Conservation (phyloP, 1,140 invertebrate species). For the Monomorium pharaonis region DNA sequence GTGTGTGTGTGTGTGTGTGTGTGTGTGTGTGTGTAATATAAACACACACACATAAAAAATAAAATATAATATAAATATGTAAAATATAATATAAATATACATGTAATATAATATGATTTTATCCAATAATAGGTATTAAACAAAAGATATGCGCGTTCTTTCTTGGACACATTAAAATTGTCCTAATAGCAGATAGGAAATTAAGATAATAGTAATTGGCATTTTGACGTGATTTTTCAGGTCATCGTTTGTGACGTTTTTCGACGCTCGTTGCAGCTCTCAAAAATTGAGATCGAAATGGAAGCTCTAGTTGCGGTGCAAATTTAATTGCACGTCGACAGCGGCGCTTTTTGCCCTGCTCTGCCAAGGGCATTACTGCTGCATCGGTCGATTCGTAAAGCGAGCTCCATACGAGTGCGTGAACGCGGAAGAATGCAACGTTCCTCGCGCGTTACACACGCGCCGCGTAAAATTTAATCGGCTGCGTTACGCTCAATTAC, state of each 20-base stretch:
- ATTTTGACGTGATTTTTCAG: not conserved
- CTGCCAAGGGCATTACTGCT: not conserved
- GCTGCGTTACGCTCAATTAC: slow-evolving; percentile 67
- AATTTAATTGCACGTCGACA: slow-evolving; percentile 28
- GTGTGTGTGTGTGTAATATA: too few species aligned
- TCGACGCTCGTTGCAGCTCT: not conserved
- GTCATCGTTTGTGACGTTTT: not conserved
- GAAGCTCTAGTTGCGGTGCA: not conserved
- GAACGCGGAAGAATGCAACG: not conserved
- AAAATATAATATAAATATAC: too few species aligned
- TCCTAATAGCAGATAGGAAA: not conserved
- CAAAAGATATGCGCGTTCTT: not conserved
- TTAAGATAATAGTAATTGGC: not conserved
- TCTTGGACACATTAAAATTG: not conserved
- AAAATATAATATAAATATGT: too few species aligned
- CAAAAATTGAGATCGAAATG: not conserved
- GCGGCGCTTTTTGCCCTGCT: not conserved
- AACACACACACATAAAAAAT: too few species aligned
- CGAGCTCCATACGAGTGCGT: not conserved
- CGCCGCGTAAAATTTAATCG: slow-evolving; percentile 69
- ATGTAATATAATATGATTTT: too few species aligned
- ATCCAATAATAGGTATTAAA: too few species aligned
- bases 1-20: too few species aligned
- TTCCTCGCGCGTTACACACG: not conserved
- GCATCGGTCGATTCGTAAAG: slow-evolving; percentile 22